phyloP scores from a whole-genome alignment of 1,140 invertebrate species.

The Prorops nasuta region DNA sequence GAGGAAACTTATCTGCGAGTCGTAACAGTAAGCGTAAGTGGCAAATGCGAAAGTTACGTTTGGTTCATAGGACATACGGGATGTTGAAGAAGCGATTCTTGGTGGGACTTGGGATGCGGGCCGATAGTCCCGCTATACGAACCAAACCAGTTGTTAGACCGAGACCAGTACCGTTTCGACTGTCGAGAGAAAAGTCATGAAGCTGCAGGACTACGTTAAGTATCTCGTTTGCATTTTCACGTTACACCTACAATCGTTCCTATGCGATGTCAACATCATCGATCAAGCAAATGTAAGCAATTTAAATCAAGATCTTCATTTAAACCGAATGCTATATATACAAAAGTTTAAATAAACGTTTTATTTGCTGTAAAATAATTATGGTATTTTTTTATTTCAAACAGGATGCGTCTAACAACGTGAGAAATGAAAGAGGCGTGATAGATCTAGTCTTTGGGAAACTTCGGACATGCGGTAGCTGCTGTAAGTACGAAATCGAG shows the following conservation, averaged over 20 bases:
- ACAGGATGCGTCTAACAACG: no score
- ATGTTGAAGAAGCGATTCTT: no score
- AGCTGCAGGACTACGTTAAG: constrained; percentile 37
- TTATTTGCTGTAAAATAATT: no score
- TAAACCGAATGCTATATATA: no score
- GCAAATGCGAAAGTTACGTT: no score
- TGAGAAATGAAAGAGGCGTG: constrained; percentile 35
- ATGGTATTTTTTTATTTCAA: no score
- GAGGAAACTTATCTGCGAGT: no score
- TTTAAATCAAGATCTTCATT: no score
- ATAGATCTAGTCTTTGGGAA: constrained; percentile 39
- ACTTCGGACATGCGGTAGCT: constrained; percentile 39
- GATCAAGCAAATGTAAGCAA: no score
- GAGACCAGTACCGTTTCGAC: constrained; percentile 3
- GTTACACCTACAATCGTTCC: constrained; percentile 1
- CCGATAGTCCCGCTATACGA: constrained; percentile 35
- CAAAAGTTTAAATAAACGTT: no score
- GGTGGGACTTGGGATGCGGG: constrained; percentile 35
- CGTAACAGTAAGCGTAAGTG: no score
- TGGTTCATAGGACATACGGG: no score
- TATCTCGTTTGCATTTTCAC: constrained; percentile 33
- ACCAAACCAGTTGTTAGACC: constrained; percentile 19
- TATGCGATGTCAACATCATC: not conserved
- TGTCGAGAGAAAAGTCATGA: constrained; percentile 41
- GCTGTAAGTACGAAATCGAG: constrained; percentile 47